These are phyloP conservation scores for Isurus oxyrinchus DNA, from an alignment of 2,113 vertebrate genomes.

Conservation along the genomic window DNA sequence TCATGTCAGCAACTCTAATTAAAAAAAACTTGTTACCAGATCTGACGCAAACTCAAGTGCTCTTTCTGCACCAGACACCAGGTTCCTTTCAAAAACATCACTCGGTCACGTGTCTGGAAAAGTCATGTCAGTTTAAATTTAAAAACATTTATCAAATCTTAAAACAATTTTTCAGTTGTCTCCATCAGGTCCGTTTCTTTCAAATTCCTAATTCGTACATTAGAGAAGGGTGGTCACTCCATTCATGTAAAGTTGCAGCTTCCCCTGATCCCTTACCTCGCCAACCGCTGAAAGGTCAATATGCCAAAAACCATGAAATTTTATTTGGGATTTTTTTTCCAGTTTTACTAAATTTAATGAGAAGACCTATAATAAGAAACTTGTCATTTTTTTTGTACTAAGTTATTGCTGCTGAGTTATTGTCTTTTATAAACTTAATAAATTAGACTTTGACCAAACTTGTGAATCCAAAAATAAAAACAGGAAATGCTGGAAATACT, in stretches of 20 bases:
- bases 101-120: not conserved
- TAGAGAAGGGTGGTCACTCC: not conserved
- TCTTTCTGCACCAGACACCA: too few relatives aligned
- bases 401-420: too few relatives aligned
- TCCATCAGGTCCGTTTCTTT: too few relatives aligned
- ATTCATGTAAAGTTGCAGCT: not conserved
- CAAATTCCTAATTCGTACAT: not conserved
- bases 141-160: not conserved
- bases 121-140: not conserved
- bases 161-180: not conserved
- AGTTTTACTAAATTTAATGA: too few relatives aligned
- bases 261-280: not conserved
- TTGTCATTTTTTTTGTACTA: too few relatives aligned
- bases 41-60: not conserved
- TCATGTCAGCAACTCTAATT: not conserved
- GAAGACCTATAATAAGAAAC: too few relatives aligned
- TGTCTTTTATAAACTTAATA: too few relatives aligned
- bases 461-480: too few relatives aligned
- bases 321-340: not conserved
- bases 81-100: not conserved
- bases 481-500: too few relatives aligned
- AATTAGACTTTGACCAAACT: too few relatives aligned
- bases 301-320: not conserved
- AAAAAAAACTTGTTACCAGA: not conserved
- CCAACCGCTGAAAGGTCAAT: too few relatives aligned